phyloP scores from a whole-genome alignment of 2,113 vertebrate species.

The Mohoua ochrocephala region DNA sequence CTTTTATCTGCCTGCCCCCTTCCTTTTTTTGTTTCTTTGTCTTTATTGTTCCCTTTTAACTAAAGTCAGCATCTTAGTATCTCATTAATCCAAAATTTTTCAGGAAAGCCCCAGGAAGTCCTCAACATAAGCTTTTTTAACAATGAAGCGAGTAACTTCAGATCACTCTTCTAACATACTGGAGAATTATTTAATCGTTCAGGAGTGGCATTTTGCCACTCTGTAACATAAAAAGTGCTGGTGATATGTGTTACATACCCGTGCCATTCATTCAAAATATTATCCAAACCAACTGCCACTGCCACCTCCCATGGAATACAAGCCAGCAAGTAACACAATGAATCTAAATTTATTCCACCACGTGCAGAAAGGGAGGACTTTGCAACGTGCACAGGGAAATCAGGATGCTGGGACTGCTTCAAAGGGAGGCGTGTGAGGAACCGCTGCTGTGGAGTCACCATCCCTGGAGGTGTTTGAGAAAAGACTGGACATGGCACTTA shows the following conservation, averaged over 20 bases:
- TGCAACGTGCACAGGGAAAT: neutral
- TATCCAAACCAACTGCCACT: neutral
- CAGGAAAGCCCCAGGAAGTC: neutral
- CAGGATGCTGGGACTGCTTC: neutral
- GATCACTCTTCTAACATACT: neutral
- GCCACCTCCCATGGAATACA: neutral
- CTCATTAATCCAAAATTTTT: neutral
- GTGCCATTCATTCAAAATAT: neutral
- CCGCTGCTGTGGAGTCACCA: neutral
- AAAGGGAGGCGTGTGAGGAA: neutral
- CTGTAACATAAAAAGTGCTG: neutral
- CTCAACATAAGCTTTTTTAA: neutral
- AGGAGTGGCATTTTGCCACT: neutral
- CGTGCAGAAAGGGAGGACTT: neutral
- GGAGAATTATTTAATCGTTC: neutral
- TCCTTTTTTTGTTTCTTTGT: neutral
- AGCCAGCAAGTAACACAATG: neutral
- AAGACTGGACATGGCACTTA: neutral
- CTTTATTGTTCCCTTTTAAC: neutral
- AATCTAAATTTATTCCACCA: neutral
- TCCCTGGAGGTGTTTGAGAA: neutral
- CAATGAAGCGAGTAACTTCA: neutral
- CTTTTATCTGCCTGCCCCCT: neutral
- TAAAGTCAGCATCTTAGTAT: neutral
- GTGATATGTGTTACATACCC: neutral